Evolutionary conservation across 2,113 vertebrate species (phyloP), one percentile per base, ranked within the genome.

Genomic region (Lanius ludovicianus): DNA sequence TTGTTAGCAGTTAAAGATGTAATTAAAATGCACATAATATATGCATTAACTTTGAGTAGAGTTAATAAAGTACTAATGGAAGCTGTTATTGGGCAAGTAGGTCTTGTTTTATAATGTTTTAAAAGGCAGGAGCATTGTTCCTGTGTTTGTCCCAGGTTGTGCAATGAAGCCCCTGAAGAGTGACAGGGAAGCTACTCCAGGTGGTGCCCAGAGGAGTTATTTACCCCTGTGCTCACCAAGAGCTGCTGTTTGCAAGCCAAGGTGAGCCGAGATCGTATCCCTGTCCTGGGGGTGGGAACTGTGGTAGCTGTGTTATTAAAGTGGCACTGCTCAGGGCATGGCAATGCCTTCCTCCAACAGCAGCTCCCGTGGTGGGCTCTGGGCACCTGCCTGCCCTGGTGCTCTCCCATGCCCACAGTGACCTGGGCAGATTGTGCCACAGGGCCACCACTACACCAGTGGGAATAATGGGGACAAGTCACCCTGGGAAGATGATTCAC

Each of bases 381-480:
- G 42, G 46, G 42, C 50, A 30, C 11, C 19, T 0, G 0, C 47
- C n/a, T 55, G 23, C 15, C 57, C 23, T 0, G 0, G 14, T 1
- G 7, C 52, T 22, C 28, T 55, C 30, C 62, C 11, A 0, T 35
- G 57, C 21, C 70, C 62, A 18, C 2, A 5, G 50, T 31, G 23
- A 35, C 52, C 46, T 13, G 46, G 22, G 33, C 42, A 39, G 42
- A 15, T 27, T 0, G 0, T 41, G 49, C 42, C 3, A 2, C 35
- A 19, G 50, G 46, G 46, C 31, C 41, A 42, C 4, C 13, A 20
- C 55, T 5, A n/a, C 0, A 0, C 22, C 25, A 44, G 30, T 75
- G 56, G 65, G 7, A 87, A 35, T 10, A 50, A 23, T 3, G 31
- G 56, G 59, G 49, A 74, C 7, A 2, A 28, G 49, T 41, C 87